Base-by-base conservation (phyloP, 2,113 vertebrate species). In the Hiodon tergisus region DNA sequence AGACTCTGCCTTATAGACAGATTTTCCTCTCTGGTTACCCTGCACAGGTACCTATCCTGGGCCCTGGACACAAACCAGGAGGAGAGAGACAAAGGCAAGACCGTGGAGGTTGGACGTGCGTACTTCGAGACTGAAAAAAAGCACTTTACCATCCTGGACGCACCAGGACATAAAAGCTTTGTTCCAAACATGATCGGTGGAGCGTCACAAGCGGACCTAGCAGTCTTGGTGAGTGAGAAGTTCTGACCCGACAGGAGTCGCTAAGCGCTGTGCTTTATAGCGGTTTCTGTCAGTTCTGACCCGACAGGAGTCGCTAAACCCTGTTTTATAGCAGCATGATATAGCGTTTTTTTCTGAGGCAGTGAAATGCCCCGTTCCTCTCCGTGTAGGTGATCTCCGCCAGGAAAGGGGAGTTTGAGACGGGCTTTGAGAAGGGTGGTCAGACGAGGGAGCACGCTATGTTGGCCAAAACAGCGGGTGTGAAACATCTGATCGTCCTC, bases 41-140 rank as follows among this genome's bases (percentile, higher is more conserved):
- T 69, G 74, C 55, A 67, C 78, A 96, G 94, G 94, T 96, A 95
- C 81, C 91, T 96, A 31, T 96, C 94, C 1, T 96, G 94, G 94
- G 94, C 94, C 72, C 90, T 96, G 83, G 94, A 96, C 82, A 96
- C 94, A 76, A 96, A 96, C 85, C 93, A 95, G 78, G 94, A 96
- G 86, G 94, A 96, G 84, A 86, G 94, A 82, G 94, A 96, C 85
- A 95, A 95, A 84, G 94, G 94, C 69, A 95, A 95, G 89, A 95
- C 94, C 17, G 94, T 95, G 79, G 94, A 96, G 88, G 94, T 96
- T 77, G 94, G 94, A 58, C 92, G 93, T 78, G 93, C 94, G 17
- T 96, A 96, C 84, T 95, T 95, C 80, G 94, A 95, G 87, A 95
- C 94, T 0, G 93, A 94, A 85, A 95, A 94, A 86, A 96, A 96